Percentiles rank a stretch among this genome's conserved stretches.
Conservation (phyloP, 2,888 invertebrate species). For the Tortricodes alternella region DNA sequence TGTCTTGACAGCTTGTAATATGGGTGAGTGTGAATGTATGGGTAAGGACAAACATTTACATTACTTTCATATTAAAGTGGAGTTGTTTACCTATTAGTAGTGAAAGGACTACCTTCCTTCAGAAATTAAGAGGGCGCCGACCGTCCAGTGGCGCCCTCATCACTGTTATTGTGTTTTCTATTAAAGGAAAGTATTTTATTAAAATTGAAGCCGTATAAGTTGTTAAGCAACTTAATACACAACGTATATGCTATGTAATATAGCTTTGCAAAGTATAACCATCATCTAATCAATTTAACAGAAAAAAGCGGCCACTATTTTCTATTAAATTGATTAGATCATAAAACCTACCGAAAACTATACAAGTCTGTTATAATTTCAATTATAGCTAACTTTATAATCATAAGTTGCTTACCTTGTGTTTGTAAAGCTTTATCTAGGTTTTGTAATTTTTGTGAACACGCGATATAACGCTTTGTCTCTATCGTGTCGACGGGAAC, state of each 20-base stretch:
- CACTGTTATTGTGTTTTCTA: too few species aligned
- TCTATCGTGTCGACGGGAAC: constrained; percentile 2
- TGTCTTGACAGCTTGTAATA: background rate
- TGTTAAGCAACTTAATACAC: too few species aligned
- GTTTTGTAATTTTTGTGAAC: constrained; percentile 16
- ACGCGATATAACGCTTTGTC: constrained; percentile 27
- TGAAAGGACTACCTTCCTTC: too few species aligned
- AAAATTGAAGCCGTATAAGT: too few species aligned
- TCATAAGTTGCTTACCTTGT: background rate
- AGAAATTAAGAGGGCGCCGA: too few species aligned
- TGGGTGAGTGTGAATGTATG: background rate
- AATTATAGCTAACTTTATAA: background rate
- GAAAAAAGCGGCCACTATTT: background rate
- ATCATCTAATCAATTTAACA: too few species aligned
- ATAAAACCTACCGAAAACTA: background rate
- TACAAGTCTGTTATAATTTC: background rate
- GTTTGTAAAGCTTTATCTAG: background rate
- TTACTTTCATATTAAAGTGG: background rate
- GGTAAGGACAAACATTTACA: background rate
- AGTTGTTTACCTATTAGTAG: background rate
- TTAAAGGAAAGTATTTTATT: too few species aligned
- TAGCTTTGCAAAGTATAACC: too few species aligned
- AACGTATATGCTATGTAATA: too few species aligned
- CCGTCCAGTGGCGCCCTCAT: too few species aligned
- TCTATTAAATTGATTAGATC: background rate